Evolutionary conservation across 2,113 vertebrate genomes (phyloP).

Genomic region (Odocoileus virginianus): DNA sequence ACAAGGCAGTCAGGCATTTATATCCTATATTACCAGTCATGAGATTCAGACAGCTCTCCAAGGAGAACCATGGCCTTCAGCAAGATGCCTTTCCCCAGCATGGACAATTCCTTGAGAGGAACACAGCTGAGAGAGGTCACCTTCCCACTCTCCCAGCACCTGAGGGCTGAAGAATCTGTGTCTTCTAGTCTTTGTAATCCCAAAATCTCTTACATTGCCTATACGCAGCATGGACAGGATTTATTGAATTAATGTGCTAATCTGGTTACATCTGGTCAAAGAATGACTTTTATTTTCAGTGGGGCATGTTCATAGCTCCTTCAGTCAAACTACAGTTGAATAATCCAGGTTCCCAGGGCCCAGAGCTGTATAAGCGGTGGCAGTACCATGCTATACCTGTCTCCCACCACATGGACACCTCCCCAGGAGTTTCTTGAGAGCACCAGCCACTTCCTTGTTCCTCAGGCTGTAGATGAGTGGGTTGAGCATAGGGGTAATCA

Average conservation of each 20-base stretch:
- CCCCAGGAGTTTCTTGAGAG: constrained; percentile 50
- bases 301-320: background rate
- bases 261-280: background rate
- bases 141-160: background rate
- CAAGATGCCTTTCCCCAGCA: background rate
- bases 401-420: background rate
- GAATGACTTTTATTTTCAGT: background rate
- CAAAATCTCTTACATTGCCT: background rate
- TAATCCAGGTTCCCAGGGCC: background rate
- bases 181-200: background rate
- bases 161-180: background rate
- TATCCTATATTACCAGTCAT: background rate
- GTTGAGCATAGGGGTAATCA: constrained; percentile 67
- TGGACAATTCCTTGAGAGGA: background rate
- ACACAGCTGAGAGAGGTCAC: background rate
- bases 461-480: constrained; percentile 17
- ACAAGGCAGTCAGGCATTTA: background rate
- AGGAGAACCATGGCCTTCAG: background rate
- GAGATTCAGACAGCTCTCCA: background rate
- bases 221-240: background rate
- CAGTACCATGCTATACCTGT: background rate
- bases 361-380: no score
- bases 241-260: background rate
- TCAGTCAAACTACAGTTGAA: background rate
- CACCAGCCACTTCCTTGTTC: constrained; percentile 65